These are phyloP conservation scores for Octopus sinensis DNA, from an alignment of 1,140 invertebrate species.

Conservation along the genomic window DNA sequence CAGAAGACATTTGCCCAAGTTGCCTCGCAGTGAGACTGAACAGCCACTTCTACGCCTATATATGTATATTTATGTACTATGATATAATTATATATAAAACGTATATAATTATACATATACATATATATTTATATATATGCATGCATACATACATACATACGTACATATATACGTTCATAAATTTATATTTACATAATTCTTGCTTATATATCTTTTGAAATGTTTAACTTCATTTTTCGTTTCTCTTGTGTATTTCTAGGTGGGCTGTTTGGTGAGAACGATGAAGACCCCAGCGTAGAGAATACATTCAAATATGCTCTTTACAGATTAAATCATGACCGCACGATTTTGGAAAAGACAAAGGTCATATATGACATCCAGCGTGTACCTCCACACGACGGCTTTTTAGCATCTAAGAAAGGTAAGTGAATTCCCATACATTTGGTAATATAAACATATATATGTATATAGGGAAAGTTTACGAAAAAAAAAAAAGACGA, in stretches of 20 bases:
- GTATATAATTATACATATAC: not conserved
- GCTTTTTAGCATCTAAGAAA: slow-evolving; percentile 45
- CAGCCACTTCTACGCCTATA: not conserved
- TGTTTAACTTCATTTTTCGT: not conserved
- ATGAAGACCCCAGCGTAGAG: slow-evolving; percentile 37
- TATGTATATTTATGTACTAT: not conserved
- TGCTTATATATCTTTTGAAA: not conserved
- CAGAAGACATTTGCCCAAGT: no score
- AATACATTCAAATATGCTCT: slow-evolving; percentile 47
- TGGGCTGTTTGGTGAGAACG: slow-evolving; percentile 44
- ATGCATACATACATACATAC: not conserved
- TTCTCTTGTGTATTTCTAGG: slow-evolving; percentile 29
- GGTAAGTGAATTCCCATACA: slow-evolving; percentile 28
- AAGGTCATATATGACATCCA: slow-evolving; percentile 40
- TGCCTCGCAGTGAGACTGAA: not conserved
- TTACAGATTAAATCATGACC: slow-evolving; percentile 46
- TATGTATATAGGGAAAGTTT: no score
- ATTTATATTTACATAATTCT: not conserved
- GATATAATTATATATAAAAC: not conserved
- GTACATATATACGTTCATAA: not conserved
- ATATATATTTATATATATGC: not conserved
- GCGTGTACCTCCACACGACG: slow-evolving; percentile 36
- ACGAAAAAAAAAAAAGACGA: no score
- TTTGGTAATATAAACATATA: not conserved
- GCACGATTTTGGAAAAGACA: slow-evolving; percentile 32